phyloP scores from a whole-genome alignment of 1,140 invertebrate genomes.

The Laupala kohalensis region DNA sequence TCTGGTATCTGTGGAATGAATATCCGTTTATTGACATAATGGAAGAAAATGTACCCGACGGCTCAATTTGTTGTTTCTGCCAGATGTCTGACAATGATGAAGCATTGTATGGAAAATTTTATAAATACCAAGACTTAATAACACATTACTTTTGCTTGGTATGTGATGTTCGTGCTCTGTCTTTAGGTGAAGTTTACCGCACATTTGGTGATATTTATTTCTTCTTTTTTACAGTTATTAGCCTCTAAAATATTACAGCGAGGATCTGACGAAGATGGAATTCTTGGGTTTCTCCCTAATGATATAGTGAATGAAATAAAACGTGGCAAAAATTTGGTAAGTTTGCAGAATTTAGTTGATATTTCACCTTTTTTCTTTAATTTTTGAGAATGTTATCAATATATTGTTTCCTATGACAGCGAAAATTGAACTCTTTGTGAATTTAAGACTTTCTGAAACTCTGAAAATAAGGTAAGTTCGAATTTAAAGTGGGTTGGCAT shows the following conservation, averaged over 20 bases:
- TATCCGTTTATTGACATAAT: not conserved
- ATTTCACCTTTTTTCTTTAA: too few species aligned
- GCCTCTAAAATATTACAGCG: slow-evolving; percentile 45
- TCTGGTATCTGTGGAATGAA: too few species aligned
- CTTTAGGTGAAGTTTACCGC: not conserved
- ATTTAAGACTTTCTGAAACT: too few species aligned
- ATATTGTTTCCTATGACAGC: too few species aligned
- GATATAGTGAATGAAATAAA: slow-evolving; percentile 44
- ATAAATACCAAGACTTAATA: slow-evolving; percentile 30
- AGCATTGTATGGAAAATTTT: slow-evolving; percentile 35
- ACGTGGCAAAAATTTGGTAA: slow-evolving; percentile 40
- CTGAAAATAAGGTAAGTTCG: too few species aligned
- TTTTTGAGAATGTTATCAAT: too few species aligned
- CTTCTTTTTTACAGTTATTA: slow-evolving; percentile 36
- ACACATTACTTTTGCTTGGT: slow-evolving; percentile 42
- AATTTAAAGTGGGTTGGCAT: too few species aligned
- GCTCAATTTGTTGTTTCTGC: slow-evolving; percentile 34
- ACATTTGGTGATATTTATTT: not conserved
- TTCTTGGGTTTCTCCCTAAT: slow-evolving; percentile 43
- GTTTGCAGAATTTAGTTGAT: too few species aligned
- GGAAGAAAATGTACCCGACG: not conserved
- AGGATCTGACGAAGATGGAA: slow-evolving; percentile 42
- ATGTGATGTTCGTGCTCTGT: slow-evolving; percentile 16
- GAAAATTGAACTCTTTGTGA: too few species aligned
- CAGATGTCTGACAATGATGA: slow-evolving; percentile 30